A percentile compares a stretch with the other conserved stretches of the same genome.
Evolutionary conservation across 2,113 vertebrate genomes (phyloP).

Genomic region (Mormyrus lacerda): DNA sequence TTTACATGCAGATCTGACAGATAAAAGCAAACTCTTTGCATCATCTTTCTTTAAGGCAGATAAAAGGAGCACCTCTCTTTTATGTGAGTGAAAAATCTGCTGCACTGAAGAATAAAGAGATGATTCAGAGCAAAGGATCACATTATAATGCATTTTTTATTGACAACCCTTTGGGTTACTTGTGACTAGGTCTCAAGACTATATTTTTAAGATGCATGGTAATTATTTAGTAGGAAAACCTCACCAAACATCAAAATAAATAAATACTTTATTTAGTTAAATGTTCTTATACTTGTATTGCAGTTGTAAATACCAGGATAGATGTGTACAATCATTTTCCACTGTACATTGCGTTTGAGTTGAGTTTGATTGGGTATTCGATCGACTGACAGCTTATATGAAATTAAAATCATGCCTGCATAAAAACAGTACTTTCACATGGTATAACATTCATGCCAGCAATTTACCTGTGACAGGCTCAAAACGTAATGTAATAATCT

Average conservation of each 20-base stretch:
- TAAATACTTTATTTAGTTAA: not conserved
- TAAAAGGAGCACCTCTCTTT: conserved; percentile 22
- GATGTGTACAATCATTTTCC: not conserved
- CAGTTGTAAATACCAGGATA: not conserved
- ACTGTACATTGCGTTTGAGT: not conserved
- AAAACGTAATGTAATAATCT: not conserved
- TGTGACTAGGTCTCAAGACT: not conserved
- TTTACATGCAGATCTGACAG: conserved; percentile 7
- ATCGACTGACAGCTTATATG: not conserved
- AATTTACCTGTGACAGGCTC: not conserved
- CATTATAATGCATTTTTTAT: conserved; percentile 13
- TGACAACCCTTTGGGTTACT: not conserved
- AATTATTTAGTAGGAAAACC: not conserved
- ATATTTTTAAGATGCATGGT: not conserved
- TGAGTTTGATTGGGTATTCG: not conserved
- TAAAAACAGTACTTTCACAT: not conserved
- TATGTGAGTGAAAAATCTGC: conserved; percentile 15
- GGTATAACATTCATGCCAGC: not conserved
- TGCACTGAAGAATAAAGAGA: conserved; percentile 21
- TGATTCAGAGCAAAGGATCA: not conserved
- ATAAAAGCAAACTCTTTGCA: conserved; percentile 22
- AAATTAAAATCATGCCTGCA: not conserved
- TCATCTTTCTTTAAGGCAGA: conserved; percentile 17
- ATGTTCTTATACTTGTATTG: not conserved
- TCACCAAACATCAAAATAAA: not conserved